Conservation (phyloP, 1,140 invertebrate genomes). For the Euschistus heros region DNA sequence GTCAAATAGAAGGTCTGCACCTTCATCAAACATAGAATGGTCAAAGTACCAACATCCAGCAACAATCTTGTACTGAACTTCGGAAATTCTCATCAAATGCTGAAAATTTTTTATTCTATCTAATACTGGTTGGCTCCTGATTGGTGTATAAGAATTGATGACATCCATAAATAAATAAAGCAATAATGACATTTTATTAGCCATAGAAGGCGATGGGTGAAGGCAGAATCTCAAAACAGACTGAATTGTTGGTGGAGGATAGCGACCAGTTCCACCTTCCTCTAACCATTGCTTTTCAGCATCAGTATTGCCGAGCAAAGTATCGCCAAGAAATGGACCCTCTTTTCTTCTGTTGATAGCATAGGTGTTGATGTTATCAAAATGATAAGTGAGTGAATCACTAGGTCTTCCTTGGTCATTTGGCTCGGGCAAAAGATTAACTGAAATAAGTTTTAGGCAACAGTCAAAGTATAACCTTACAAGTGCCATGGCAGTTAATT, state of each 20-base stretch:
- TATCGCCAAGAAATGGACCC: slow-evolving; percentile 1
- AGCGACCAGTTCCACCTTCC: neutral
- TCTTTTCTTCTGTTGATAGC: neutral
- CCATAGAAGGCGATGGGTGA: neutral
- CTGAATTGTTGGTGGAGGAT: slow-evolving; percentile 7
- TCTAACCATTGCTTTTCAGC: neutral
- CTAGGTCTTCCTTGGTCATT: neutral
- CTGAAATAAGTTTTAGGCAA: slow-evolving; percentile 6
- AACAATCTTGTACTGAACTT: slow-evolving; percentile 10
- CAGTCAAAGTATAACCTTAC: slow-evolving; percentile 7
- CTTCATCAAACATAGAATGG: slow-evolving; percentile 7
- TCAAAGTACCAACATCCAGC: slow-evolving; percentile 4
- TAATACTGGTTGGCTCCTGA: neutral
- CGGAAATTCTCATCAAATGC: slow-evolving; percentile 9
- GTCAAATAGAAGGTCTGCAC: neutral
- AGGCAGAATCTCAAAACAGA: slow-evolving; percentile 4
- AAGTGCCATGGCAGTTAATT: slow-evolving; percentile 5
- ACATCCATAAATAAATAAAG: slow-evolving; percentile 5
- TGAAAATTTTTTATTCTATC: slow-evolving; percentile 3
- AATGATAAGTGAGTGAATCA: slow-evolving; percentile 4
- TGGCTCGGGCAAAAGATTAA: neutral
- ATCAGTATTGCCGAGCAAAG: neutral
- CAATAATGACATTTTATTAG: neutral
- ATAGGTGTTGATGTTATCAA: neutral
- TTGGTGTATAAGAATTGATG: neutral